These are phyloP conservation scores for Agrotis exclamationis DNA, from an alignment of 2,888 invertebrate genomes.

Conservation along the genomic window DNA sequence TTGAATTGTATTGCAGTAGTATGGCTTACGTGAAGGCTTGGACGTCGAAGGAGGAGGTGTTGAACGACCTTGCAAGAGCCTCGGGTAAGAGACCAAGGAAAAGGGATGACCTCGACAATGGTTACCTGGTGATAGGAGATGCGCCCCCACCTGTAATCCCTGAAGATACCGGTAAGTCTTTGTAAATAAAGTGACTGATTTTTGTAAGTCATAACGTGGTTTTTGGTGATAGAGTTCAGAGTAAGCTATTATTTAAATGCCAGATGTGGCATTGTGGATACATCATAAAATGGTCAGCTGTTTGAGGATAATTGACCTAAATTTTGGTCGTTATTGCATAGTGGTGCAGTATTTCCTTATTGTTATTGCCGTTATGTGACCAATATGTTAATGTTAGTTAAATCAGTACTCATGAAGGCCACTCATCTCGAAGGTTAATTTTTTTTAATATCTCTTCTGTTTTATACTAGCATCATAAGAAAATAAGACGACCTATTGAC, in stretches of 20 bases:
- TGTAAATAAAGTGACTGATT: neutral
- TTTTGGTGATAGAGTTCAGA: neutral
- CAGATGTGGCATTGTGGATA: neutral
- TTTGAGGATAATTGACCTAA: neutral
- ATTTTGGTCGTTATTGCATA: neutral
- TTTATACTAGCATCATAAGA: too few species aligned
- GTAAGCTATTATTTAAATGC: neutral
- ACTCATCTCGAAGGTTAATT: neutral
- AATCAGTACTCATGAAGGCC: neutral
- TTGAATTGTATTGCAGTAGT: constrained; percentile 22
- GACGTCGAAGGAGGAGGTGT: constrained; percentile 76
- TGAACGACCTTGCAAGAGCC: constrained; percentile 72
- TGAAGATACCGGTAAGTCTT: constrained; percentile 68
- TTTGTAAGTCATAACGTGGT: neutral
- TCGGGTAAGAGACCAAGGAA: constrained; percentile 64
- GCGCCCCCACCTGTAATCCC: constrained; percentile 72
- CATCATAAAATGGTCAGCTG: neutral
- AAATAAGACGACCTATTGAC: too few species aligned
- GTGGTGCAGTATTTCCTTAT: neutral
- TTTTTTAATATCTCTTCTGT: too few species aligned
- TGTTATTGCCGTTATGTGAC: neutral
- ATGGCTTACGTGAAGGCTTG: constrained; percentile 65
- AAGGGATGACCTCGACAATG: constrained; percentile 66
- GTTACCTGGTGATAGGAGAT: constrained; percentile 71
- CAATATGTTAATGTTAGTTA: neutral